Evolutionary conservation across 2,888 invertebrate genomes (phyloP), one percentile per base, ranked within the genome.

Genomic region (Brenthis daphne): DNA sequence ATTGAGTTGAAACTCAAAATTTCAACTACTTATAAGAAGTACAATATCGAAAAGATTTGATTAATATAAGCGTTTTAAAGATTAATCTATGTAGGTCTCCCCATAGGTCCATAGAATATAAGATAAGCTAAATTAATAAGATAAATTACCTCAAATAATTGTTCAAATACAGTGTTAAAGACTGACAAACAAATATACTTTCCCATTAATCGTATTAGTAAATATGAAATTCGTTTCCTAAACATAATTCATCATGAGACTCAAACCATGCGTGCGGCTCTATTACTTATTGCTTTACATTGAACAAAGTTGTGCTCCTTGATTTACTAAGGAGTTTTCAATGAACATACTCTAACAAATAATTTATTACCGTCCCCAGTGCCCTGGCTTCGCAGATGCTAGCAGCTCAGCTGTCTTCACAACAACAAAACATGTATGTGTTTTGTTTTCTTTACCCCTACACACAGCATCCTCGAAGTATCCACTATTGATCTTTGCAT

Each of bases 371-470:
- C 94, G 94, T 96, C 94, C 96, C 96, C 96, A 97, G 97, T 97
- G 97, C 97, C 96, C 97, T 97, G 95, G 97, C 97, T 96, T 96
- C 97, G 95, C 97, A 97, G 97, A 97, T 97, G 97, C 96, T 97
- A 95, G 97, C 97, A 94, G 95, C 96, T 94, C 97, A 97, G 95
- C 95, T 97, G 93, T 96, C 96, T 92, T 96, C 97, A 94, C 97
- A 97, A 94, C 97, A 97, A 95, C 97, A 97, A 95, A 96, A 96
- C 95, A 97, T 97, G 97, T 97, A 97, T 94, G 97, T 97, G 90
- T 92, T 92, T 90, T 92, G 90, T 92, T 91, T 86, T 84, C 83
- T 84, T 71, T 68, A 70, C 81, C 82, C 86, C 82, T 83, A 83
- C 79, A 82, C 79, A 74, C 72, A 73, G 79, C 81, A 83, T 83